These are phyloP conservation scores for Cyprinella venusta DNA, from an alignment of 2,797 vertebrate genomes.

Conservation along the genomic window DNA sequence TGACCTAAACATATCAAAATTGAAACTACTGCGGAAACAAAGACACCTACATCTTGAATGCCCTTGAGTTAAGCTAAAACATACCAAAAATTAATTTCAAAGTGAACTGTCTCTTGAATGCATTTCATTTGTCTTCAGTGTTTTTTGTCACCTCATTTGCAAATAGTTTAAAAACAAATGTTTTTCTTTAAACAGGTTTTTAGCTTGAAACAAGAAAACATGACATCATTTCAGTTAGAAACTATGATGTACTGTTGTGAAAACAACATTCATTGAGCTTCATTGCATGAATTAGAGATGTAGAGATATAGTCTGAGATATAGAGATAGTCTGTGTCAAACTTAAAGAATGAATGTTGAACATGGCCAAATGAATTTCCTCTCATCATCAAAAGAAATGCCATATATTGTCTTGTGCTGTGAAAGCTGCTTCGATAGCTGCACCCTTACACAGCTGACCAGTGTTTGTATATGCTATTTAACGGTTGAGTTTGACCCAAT, in stretches of 20 bases:
- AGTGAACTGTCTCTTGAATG: too few species aligned
- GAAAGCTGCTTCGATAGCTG: neutral
- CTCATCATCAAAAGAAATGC: neutral
- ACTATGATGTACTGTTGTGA: neutral
- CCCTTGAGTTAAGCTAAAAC: too few species aligned
- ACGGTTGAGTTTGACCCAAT: slow-evolving; percentile 11
- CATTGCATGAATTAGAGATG: neutral
- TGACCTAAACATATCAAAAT: too few species aligned
- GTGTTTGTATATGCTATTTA: slow-evolving; percentile 26
- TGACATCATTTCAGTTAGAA: neutral
- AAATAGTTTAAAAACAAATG: neutral
- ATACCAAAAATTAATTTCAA: too few species aligned
- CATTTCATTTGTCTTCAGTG: neutral
- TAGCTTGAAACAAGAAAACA: neutral
- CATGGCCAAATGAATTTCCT: neutral
- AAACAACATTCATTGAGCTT: neutral
- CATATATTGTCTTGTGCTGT: slow-evolving; percentile 12
- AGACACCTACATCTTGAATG: too few species aligned
- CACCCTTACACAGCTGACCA: neutral
- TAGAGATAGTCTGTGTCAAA: neutral
- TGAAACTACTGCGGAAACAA: too few species aligned
- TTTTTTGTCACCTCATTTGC: neutral
- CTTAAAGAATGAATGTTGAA: neutral
- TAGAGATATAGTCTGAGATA: neutral
- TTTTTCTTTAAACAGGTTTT: neutral